A percentile compares a stretch with the other conserved stretches of the same genome.
Evolutionary conservation across 2,113 vertebrate species (phyloP).

Genomic region (Solenodon paradoxus): DNA sequence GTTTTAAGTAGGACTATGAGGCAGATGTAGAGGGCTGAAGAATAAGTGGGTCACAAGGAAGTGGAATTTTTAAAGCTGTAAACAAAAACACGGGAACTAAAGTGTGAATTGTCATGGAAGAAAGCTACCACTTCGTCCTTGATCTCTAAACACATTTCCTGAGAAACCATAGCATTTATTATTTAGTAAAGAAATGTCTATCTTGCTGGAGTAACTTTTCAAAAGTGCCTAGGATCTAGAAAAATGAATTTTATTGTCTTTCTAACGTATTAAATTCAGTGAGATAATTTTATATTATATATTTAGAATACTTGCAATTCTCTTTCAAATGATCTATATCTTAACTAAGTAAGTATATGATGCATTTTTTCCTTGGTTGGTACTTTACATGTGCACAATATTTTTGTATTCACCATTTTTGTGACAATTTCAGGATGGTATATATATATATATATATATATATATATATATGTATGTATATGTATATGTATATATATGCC

Average conservation of each 20-base stretch:
- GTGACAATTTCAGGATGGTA: neutral
- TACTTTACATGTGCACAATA: neutral
- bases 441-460: too few relatives aligned
- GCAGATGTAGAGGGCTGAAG: neutral
- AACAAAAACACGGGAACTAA: neutral
- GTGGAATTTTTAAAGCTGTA: neutral
- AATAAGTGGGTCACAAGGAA: neutral
- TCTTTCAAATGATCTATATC: neutral
- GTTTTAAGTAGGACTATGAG: neutral
- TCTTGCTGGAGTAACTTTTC: neutral
- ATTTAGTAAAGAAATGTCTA: neutral
- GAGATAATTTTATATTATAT: neutral
- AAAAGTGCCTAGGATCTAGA: neutral
- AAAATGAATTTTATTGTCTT: neutral
- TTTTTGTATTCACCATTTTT: neutral
- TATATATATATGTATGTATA: too few relatives aligned
- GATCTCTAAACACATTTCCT: neutral
- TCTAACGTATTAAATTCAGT: neutral
- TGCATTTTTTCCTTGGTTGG: neutral
- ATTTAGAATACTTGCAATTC: neutral
- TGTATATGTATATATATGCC: too few relatives aligned
- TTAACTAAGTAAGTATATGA: neutral
- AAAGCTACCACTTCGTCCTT: neutral
- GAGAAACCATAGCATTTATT: neutral
- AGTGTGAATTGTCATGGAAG: neutral